A percentile compares a stretch with the other conserved stretches of the same genome.
Evolutionary conservation across 2,113 vertebrate species (phyloP).

Genomic region (Columbina picui): DNA sequence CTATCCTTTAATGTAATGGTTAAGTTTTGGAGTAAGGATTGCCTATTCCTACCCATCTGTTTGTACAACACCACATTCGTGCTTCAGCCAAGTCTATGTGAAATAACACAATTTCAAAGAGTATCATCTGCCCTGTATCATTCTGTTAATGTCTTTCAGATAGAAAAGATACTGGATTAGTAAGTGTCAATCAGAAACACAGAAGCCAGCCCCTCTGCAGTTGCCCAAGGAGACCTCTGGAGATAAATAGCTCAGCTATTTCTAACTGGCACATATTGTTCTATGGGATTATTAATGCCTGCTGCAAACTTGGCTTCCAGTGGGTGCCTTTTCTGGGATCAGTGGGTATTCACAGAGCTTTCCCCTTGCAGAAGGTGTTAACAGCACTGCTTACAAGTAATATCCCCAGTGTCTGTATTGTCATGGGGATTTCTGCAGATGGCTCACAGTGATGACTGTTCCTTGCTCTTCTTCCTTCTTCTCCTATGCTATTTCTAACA

Average conservation of each 20-base stretch:
- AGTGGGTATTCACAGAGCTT: constrained; percentile 57
- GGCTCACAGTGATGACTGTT: constrained; percentile 26
- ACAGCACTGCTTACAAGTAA: constrained; percentile 54
- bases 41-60: not conserved
- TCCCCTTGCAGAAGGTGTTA: constrained; percentile 54
- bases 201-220: not conserved
- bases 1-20: not conserved
- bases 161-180: not conserved
- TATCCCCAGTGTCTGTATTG: constrained; percentile 39
- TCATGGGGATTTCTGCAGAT: constrained; percentile 62
- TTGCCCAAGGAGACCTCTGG: constrained; percentile 10
- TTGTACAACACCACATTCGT: not conserved
- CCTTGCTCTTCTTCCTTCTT: not conserved
- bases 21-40: not conserved
- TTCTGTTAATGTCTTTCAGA: not conserved
- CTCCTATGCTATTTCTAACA: not conserved
- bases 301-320: constrained; percentile 58
- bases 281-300: constrained; percentile 61
- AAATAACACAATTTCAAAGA: not conserved
- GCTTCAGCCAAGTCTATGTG: not conserved
- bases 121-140: not conserved
- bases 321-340: constrained; percentile 55
- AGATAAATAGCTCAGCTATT: constrained; percentile 60
- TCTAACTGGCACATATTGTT: constrained; percentile 63
- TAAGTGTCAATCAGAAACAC: not conserved